Percentiles rank a stretch among this genome's conserved stretches.
phyloP scores from a whole-genome alignment of 2,113 vertebrate genomes.

The Microcebus griseorufus region DNA sequence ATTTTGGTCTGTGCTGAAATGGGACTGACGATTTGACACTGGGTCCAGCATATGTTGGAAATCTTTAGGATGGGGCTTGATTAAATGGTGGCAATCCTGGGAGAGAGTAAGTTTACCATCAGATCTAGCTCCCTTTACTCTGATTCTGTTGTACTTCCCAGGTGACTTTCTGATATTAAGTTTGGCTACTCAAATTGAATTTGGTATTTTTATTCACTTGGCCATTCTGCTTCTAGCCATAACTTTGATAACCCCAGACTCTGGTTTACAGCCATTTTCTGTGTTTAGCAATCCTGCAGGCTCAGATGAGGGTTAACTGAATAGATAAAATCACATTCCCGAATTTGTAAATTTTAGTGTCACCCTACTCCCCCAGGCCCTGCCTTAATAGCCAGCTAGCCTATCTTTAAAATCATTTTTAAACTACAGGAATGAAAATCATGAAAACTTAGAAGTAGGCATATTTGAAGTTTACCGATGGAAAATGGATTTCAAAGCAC shows the following conservation, averaged over 20 bases:
- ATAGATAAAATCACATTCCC: constrained; percentile 12
- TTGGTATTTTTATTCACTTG: background rate
- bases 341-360: background rate
- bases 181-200: background rate
- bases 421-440: constrained; percentile 1
- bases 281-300: constrained; percentile 31
- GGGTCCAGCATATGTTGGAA: background rate
- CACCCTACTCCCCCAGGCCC: background rate
- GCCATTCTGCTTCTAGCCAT: background rate
- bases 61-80: background rate
- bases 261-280: background rate
- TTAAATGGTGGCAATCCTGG: background rate
- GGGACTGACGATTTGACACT: background rate
- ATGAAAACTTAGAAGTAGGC: background rate
- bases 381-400: background rate
- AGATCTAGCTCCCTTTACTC: background rate
- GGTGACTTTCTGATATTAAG: background rate
- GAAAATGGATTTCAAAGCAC: constrained; percentile 34
- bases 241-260: background rate
- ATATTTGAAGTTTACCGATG: background rate
- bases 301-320: background rate
- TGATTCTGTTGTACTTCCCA: background rate
- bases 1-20: background rate
- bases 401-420: background rate
- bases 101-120: background rate